Conservation (phyloP, 2,113 vertebrate genomes). For the Zosterops pallidus region DNA sequence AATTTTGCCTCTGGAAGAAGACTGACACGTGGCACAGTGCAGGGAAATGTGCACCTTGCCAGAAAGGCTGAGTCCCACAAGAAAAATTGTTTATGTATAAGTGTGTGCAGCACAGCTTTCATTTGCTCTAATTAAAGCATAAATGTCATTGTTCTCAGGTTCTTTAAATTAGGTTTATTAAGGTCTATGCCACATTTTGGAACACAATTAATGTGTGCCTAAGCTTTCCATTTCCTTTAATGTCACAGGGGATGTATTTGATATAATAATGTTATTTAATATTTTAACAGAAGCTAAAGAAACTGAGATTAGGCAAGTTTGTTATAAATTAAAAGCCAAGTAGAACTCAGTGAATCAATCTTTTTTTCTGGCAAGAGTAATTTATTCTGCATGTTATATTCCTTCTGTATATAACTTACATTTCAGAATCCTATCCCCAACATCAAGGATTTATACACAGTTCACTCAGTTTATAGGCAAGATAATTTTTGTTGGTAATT, state of each 20-base stretch:
- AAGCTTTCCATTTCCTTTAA: slow-evolving; percentile 31
- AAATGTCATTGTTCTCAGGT: background rate
- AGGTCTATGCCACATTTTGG: background rate
- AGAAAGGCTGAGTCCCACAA: background rate
- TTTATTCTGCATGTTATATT: background rate
- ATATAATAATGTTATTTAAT: slow-evolving; percentile 22
- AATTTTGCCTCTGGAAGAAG: background rate
- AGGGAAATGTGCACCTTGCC: background rate
- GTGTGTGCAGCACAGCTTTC: background rate
- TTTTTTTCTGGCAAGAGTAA: background rate
- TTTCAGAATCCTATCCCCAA: background rate
- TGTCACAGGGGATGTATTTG: slow-evolving; percentile 6
- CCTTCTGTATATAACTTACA: background rate
- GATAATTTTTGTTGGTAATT: background rate
- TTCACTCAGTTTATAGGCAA: background rate
- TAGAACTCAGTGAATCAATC: slow-evolving; percentile 1
- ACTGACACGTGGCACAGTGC: background rate
- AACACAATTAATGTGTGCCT: background rate
- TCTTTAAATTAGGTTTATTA: slow-evolving; percentile 25
- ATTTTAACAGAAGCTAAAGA: slow-evolving; percentile 28
- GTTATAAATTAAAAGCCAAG: slow-evolving; percentile 42
- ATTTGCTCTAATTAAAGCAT: slow-evolving; percentile 38
- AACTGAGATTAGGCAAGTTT: slow-evolving; percentile 1
- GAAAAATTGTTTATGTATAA: slow-evolving; percentile 5
- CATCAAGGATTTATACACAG: background rate